Base-by-base conservation (phyloP, 30 jellyfish, hydroid and myxozoan species). In the Aurelia aurita region DNA sequence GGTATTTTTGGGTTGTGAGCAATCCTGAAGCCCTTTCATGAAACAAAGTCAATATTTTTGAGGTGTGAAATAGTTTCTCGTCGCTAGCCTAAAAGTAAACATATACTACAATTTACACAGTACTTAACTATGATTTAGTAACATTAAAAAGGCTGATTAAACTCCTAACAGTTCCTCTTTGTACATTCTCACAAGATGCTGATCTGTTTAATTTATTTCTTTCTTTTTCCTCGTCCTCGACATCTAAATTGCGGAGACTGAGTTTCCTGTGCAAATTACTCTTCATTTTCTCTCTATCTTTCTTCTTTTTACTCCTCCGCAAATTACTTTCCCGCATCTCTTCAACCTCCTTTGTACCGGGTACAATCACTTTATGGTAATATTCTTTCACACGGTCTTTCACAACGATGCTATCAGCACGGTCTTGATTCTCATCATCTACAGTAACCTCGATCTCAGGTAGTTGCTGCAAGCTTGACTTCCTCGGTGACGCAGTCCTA, bases 131-230 rank as follows among this genome's bases (percentile, higher is more conserved):
- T 58, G 43, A 75, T 57, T 83, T 83, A 18, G 60, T n/a, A 60
- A 75, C 83, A 32, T 64, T 85, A 31, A 85, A 85, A 11, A 85
- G 66, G 20, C 72, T 55, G 18, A 85, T 85, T 27, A 85, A 53
- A 10, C 62, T 86, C 54, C 58, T 74, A 27, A 85, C 95, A 11
- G 95, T 85, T 51, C 95, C 95, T 73, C 89, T 61, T 65, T 73
- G 89, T 34, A 85, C 88, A 23, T 57, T 74, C 73, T 85, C 95
- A 51, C 74, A 85, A 49, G 95, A 85, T n/a, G 59, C 77, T 15
- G 95, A 85, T 34, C 95, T 49, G 71, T 60, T 74, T 32, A 85
- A 26, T 47, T 75, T 75, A 31, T 35, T 85, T n/a, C 9, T 28
- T 20, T 53, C 77, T 18, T 47, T 70, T 55, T 51, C 59, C 64